Evolutionary conservation across 2,797 vertebrate species (phyloP).

Genomic region (Spea hammondii): DNA sequence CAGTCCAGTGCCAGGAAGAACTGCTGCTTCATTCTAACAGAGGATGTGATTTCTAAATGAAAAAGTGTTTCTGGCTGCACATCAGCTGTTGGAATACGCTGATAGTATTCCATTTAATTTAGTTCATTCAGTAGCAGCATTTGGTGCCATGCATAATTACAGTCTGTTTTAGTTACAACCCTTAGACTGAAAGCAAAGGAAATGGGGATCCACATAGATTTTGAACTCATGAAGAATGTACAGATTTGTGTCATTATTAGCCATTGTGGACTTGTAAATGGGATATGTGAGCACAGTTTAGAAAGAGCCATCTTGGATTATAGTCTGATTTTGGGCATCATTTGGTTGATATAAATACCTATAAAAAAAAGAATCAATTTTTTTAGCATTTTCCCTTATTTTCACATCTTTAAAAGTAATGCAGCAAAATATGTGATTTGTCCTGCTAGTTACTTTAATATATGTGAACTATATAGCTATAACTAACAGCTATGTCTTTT

Average conservation of each 20-base stretch:
- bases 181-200: constrained; percentile 41
- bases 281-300: constrained; percentile 7
- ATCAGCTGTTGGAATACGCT: constrained; percentile 43
- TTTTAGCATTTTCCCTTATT: too few relatives aligned
- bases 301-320: background rate
- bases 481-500: too few relatives aligned
- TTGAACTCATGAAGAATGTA: constrained; percentile 18
- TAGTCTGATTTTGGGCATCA: too few relatives aligned
- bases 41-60: constrained; percentile 49
- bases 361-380: too few relatives aligned
- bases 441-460: too few relatives aligned
- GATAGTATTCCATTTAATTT: constrained; percentile 52
- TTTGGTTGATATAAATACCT: too few relatives aligned
- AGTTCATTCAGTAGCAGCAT: constrained; percentile 49
- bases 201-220: constrained; percentile 37
- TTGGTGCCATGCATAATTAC: constrained; percentile 48
- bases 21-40: constrained; percentile 46
- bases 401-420: too few relatives aligned
- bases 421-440: too few relatives aligned
- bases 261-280: constrained; percentile 10
- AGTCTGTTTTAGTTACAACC: constrained; percentile 46
- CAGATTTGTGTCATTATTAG: constrained; percentile 11
- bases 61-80: constrained; percentile 43
- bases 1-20: constrained; percentile 34
- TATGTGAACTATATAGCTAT: too few relatives aligned